Conservation (phyloP, 1,140 invertebrate species). For the Panagrolaimus sp. region DNA sequence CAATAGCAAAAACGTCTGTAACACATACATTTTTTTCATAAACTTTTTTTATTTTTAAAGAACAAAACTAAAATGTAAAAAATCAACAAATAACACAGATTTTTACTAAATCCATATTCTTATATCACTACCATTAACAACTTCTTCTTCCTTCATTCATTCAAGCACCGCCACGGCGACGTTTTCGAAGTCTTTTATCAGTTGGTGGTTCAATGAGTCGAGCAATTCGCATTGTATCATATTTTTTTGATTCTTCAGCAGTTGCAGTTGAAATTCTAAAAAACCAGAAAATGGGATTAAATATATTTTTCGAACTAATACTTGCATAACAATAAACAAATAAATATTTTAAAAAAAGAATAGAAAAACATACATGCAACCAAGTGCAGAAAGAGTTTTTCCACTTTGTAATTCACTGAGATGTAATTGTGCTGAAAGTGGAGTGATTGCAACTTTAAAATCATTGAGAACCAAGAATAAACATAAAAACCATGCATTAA, state of each 20-base stretch:
- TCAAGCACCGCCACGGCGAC: too few relatives aligned
- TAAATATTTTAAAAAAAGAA: neutral
- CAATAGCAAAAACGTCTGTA: too few relatives aligned
- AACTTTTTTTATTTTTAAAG: too few relatives aligned
- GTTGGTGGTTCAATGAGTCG: neutral
- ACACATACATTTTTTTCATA: too few relatives aligned
- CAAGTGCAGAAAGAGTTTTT: slow-evolving; percentile 5
- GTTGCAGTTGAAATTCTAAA: neutral
- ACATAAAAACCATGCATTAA: neutral
- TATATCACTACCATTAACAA: too few relatives aligned
- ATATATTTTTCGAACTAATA: neutral
- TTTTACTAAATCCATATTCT: too few relatives aligned
- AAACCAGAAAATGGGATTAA: neutral
- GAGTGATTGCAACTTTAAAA: neutral
- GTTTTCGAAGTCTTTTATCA: too few relatives aligned
- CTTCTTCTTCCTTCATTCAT: neutral
- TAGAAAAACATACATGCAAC: slow-evolving; percentile 9
- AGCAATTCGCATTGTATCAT: neutral
- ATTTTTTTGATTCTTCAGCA: neutral
- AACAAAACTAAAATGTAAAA: too few relatives aligned
- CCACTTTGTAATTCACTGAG: neutral
- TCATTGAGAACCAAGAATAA: neutral
- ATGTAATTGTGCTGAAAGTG: neutral
- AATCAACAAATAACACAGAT: too few relatives aligned
- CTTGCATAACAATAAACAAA: slow-evolving; percentile 1